A percentile compares a stretch with the other conserved stretches of the same genome.
Conservation (phyloP, 2,797 vertebrate species). For the Pipistrellus nathusii region DNA sequence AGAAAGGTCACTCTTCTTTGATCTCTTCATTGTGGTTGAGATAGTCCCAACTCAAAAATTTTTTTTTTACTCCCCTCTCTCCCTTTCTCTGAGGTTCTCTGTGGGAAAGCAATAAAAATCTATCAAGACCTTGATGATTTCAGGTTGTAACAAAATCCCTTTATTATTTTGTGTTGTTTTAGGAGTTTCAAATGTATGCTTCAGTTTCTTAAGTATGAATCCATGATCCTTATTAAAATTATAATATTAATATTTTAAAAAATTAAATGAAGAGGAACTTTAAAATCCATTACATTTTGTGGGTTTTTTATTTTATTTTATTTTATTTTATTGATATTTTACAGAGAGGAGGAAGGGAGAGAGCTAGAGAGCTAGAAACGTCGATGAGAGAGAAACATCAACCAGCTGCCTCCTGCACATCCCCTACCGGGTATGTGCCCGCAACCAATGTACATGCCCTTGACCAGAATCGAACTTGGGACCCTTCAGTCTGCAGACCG, state of each 20-base stretch:
- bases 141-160: not conserved
- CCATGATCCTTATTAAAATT: slow-evolving; percentile 23
- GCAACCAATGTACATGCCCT: too few relatives aligned
- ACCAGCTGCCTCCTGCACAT: too few relatives aligned
- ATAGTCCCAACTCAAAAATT: not conserved
- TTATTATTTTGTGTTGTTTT: not conserved
- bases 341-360: too few relatives aligned
- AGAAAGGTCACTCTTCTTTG: not conserved
- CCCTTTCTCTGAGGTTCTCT: not conserved
- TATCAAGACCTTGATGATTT: not conserved
- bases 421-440: too few relatives aligned
- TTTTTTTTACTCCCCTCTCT: not conserved
- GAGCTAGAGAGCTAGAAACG: too few relatives aligned
- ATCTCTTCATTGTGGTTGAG: not conserved
- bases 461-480: too few relatives aligned
- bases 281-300: not conserved
- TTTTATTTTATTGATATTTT: too few relatives aligned
- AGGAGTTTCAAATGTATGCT: not conserved
- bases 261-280: slow-evolving; percentile 11
- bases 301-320: not conserved
- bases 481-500: too few relatives aligned
- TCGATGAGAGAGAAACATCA: too few relatives aligned
- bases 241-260: slow-evolving; percentile 6
- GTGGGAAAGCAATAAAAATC: not conserved
- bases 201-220: not conserved